These are phyloP conservation scores for Horisme vitalbata DNA, from an alignment of 2,888 invertebrate species.

Conservation along the genomic window DNA sequence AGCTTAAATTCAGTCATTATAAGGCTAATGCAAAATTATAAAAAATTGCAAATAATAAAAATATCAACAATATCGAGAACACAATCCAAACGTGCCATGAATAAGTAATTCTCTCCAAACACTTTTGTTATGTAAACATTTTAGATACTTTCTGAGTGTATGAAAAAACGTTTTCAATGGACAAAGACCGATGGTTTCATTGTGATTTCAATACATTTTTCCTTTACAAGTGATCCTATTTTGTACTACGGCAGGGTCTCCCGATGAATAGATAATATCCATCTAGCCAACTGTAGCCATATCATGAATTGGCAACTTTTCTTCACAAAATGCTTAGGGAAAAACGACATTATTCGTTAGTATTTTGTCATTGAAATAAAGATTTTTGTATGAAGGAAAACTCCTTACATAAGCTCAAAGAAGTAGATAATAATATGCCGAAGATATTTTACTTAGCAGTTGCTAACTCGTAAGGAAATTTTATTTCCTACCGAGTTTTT, in stretches of 20 bases:
- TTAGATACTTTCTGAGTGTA: conserved; percentile 43
- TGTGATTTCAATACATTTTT: conserved; percentile 80
- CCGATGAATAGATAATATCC: conserved; percentile 48
- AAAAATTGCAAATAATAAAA: conserved; percentile 54
- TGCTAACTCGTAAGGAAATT: no score
- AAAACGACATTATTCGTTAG: conserved; percentile 45
- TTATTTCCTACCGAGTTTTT: no score
- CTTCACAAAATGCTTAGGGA: conserved; percentile 48
- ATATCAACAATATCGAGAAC: conserved; percentile 37
- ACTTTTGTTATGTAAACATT: conserved; percentile 72
- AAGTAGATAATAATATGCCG: no score
- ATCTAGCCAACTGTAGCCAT: conserved; percentile 67
- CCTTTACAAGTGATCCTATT: conserved; percentile 75
- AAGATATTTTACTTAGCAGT: no score
- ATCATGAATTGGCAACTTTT: conserved; percentile 71
- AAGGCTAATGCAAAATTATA: not conserved
- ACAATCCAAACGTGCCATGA: conserved; percentile 67
- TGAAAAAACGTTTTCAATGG: conserved; percentile 63
- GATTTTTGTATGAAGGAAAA: conserved; percentile 36
- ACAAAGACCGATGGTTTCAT: conserved; percentile 73
- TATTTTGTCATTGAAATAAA: conserved; percentile 42
- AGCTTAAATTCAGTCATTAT: no score
- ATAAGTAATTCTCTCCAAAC: conserved; percentile 71
- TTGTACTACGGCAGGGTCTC: conserved; percentile 61
- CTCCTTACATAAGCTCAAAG: conserved; percentile 16